Evolutionary conservation across 53 echinoderm and acorn worm species (phyloP).

Genomic region (Echinometra lucunter): DNA sequence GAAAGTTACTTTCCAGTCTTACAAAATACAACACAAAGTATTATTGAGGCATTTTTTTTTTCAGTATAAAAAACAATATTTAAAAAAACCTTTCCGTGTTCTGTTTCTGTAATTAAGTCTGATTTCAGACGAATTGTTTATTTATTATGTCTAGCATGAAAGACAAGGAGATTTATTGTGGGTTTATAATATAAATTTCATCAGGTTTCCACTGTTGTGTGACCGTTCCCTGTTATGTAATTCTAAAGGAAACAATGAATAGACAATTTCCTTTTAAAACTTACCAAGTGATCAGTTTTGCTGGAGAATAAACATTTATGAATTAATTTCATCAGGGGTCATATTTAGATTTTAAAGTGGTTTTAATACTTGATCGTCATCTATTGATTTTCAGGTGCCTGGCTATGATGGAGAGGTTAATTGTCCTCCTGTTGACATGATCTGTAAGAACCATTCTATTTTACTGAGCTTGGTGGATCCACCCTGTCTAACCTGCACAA

Average conservation of each 20-base stretch:
- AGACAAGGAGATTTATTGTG: neutral
- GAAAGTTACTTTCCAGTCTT: no score
- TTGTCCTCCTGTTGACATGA: conserved; percentile 78
- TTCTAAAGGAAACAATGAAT: no score
- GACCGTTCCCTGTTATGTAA: no score
- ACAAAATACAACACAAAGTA: no score
- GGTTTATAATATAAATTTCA: no score
- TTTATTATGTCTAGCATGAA: conserved; percentile 3
- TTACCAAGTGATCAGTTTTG: no score
- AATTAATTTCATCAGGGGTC: no score
- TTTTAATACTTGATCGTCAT: neutral
- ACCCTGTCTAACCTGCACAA: conserved; percentile 42
- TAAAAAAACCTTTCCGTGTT: neutral
- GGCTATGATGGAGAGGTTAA: conserved; percentile 80
- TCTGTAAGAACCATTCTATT: conserved; percentile 79
- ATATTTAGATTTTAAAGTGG: neutral
- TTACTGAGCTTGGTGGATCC: conserved; percentile 79
- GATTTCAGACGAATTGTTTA: neutral
- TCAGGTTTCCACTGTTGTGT: no score
- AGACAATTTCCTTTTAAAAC: no score
- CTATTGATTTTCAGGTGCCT: conserved; percentile 70
- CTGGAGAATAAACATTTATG: no score
- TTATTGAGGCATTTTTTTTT: no score
- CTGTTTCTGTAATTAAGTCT: neutral
- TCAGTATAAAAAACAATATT: no score